Evolutionary conservation across 2,113 vertebrate genomes (phyloP), one percentile per base, ranked within the genome.

Genomic region (Coreoperca whiteheadi): DNA sequence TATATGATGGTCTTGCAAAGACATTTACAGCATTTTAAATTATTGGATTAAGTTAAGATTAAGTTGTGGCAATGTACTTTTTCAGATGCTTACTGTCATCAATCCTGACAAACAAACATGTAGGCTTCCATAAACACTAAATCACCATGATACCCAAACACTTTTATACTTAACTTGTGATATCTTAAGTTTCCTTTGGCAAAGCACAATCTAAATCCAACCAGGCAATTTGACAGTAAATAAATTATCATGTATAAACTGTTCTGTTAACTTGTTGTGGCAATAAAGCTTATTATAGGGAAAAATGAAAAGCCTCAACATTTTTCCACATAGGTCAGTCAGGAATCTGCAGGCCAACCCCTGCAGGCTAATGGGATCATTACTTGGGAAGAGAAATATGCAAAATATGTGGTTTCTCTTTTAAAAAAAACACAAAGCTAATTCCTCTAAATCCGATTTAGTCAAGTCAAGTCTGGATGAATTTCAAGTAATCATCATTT

Each of bases 311-410:
- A 80, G 56, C 82, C 81, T 82, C 83, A 92, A 83, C 70, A 74
- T 85, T 92, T 93, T 92, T 89, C 89, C 84, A 83, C 64, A 89
- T 28, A 66, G 83, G 80, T 91, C 88, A 85, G 74, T 83, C 28
- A 70, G 70, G 82, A 85, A 81, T 90, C 86, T 89, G 79, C 54
- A 56, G 74, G 51, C 83, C 37, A 56, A 86, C 48, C 79, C 81
- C 68, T 66, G 73, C 79, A 76, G 71, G 67, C 76, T 85, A 84
- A 77, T 81, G 66, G 79, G 79, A 86, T 80, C 50, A 85, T 92
- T 85, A 85, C 81, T 78, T 1, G 21, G 82, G 87, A 80, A 80
- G 59, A 79, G 57, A 89, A 82, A 56, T 79, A 89, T 89, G 78
- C 43, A 68, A 77, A 77, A 85, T 85, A 91, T 86, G 89, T 65